Conservation (phyloP, 2,797 vertebrate species). For the Molossus alvarezi region DNA sequence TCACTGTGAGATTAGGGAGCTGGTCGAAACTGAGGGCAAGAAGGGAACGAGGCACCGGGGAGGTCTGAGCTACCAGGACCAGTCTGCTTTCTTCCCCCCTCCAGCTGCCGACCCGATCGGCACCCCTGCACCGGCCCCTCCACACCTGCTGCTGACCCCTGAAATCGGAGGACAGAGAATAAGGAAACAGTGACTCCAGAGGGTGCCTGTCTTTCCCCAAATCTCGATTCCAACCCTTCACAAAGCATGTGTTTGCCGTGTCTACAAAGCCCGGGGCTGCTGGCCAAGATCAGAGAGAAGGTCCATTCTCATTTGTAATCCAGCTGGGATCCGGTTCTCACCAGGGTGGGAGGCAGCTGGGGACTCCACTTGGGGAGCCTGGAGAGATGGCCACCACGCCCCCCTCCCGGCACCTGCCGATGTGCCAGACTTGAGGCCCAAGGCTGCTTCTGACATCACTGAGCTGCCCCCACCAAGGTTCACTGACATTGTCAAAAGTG, state of each 20-base stretch:
- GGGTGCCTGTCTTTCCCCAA: neutral
- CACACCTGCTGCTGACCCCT: too few relatives aligned
- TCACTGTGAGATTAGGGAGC: neutral
- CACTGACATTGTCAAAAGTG: neutral
- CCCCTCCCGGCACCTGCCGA: neutral
- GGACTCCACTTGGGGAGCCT: neutral
- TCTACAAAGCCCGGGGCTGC: neutral
- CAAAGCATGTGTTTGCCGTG: neutral
- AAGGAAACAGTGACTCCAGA: neutral
- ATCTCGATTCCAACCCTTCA: neutral
- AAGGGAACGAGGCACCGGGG: neutral
- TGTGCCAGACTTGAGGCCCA: neutral
- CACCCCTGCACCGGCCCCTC: neutral
- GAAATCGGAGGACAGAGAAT: too few relatives aligned
- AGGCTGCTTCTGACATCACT: too few relatives aligned
- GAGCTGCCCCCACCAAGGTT: too few relatives aligned
- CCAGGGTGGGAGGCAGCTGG: neutral
- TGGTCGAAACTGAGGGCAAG: neutral
- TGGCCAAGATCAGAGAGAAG: neutral
- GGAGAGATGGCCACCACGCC: neutral
- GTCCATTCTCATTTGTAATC: neutral
- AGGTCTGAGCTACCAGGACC: neutral
- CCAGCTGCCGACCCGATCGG: too few relatives aligned
- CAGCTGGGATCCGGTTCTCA: neutral
- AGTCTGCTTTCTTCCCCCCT: neutral